Conservation (phyloP, 2,113 vertebrate species). For the Oophaga pumilio region DNA sequence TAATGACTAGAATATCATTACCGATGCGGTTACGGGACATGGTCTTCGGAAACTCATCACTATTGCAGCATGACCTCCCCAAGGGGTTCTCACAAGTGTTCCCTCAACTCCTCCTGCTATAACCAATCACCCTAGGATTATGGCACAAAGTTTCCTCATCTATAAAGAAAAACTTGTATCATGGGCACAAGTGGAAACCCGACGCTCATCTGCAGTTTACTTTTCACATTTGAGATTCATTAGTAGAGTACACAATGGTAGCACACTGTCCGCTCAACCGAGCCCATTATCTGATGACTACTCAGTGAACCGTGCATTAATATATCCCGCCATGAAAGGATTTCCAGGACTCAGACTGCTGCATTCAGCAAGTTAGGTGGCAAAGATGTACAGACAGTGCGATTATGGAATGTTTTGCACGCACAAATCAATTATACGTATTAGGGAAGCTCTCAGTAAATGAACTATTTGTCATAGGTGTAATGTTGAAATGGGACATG, state of each 20-base stretch:
- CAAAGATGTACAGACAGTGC: background rate
- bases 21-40: background rate
- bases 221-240: background rate
- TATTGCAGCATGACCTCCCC: conserved; percentile 24
- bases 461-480: too few relatives aligned
- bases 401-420: too few relatives aligned
- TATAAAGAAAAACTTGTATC: background rate
- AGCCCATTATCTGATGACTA: background rate
- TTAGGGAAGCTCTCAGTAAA: too few relatives aligned
- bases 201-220: background rate
- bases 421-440: too few relatives aligned
- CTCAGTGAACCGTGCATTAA: background rate
- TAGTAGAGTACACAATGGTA: background rate
- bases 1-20: background rate
- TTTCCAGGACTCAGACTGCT: background rate
- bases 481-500: too few relatives aligned
- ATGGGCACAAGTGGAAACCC: background rate
- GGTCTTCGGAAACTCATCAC: background rate
- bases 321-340: conserved; percentile 30
- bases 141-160: conserved; percentile 3
- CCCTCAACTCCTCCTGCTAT: background rate
- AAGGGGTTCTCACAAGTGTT: background rate
- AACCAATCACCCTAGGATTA: background rate
- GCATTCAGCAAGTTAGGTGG: background rate
- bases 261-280: background rate